Base-by-base conservation (phyloP, 2,888 invertebrate genomes). In the Dorcus hopei region DNA sequence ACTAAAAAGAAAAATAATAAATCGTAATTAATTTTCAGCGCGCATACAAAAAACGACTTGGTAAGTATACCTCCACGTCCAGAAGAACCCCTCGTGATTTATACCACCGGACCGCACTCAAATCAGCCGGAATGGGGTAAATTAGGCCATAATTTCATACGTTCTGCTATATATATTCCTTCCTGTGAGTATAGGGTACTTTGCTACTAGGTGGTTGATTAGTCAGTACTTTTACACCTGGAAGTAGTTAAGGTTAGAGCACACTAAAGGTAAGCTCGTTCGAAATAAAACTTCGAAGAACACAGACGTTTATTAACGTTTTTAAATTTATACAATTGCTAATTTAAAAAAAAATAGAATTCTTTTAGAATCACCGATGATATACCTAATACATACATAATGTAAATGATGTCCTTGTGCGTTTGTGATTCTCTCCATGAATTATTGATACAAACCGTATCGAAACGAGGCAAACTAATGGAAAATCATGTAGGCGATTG, bases 161-260 rank as follows among this genome's bases (percentile, higher is more conserved):
- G 59, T 59, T 33, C 6, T 33, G 59, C 59, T 62, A 49, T 62
- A 59, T 62, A 62, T 58, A 57, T 56, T 48, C 14, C 52, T 56
- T 47, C 26, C 39, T 49, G 48, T 50, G 54, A 57, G 54, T 58
- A 51, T 54, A 49, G 53, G 51, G 54, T 54, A 52, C 49, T 50
- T 48, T 43, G 52, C 57, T 57, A 61, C 57, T 61, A 54, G 51
- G 59, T 56, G 59, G 52, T 51, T 62, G 62, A 61, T 62, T 61
- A 61, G 62, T 61, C 48, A 49, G 48, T 61, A 57, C 38, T 49
- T 63, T 59, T 61, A 61, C 63, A 61, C 63, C 61, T 61, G 63
- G 61, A 52, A 33, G n/a, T 26, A 19, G 23, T 16, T 40, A 51
- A 45, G 50, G 39, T 14, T 50, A 8, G 42, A 52, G 39, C 48